Conservation (phyloP, 64 coral and sea anemone genomes). For the Orbicella faveolata region DNA sequence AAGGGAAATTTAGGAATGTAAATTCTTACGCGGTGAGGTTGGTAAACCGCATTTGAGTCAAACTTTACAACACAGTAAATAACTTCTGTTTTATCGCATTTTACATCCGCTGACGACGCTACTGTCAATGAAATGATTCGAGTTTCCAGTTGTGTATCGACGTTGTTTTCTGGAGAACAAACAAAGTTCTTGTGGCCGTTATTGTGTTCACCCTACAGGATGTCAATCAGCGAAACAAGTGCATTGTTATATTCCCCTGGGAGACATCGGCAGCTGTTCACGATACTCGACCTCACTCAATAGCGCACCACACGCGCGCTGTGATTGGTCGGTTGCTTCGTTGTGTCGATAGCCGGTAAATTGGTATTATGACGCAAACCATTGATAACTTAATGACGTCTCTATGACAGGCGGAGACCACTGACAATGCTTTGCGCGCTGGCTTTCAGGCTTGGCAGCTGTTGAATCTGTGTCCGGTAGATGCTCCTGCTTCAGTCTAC, state of each 20-base stretch:
- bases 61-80: too few species aligned
- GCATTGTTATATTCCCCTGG: slow-evolving; percentile 65
- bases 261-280: slow-evolving; percentile 67
- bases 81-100: too few species aligned
- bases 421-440: slow-evolving; percentile 43
- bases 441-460: slow-evolving; percentile 28
- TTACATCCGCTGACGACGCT: too few species aligned
- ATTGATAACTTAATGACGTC: slow-evolving; percentile 87
- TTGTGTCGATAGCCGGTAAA: slow-evolving; percentile 69
- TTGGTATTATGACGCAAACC: slow-evolving; percentile 75
- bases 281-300: slow-evolving; percentile 75
- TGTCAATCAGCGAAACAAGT: slow-evolving; percentile 22
- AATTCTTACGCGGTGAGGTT: neutral
- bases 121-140: neutral
- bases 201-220: neutral
- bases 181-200: slow-evolving; percentile 23
- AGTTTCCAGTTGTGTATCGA: neutral
- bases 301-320: slow-evolving; percentile 18
- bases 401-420: slow-evolving; percentile 83
- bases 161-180: slow-evolving; percentile 8
- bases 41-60: neutral
- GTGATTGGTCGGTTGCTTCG: slow-evolving; percentile 51
- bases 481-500: neutral
- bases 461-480: neutral
- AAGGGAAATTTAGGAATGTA: slow-evolving; percentile 11